Conservation (phyloP, 2,113 vertebrate species). For the Vulpes vulpes region DNA sequence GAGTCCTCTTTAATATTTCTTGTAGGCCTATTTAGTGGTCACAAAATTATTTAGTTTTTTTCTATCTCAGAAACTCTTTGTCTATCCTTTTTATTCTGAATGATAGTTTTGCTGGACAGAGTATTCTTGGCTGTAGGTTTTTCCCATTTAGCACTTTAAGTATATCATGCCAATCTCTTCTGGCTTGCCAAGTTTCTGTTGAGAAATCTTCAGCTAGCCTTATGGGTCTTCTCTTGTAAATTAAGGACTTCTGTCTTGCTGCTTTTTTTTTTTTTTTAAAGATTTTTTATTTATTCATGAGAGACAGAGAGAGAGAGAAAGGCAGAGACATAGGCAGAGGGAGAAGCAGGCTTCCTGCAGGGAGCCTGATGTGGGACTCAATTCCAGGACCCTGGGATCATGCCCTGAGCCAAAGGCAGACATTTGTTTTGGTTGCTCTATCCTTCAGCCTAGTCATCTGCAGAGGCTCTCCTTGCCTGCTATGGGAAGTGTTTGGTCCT, state of each 20-base stretch:
- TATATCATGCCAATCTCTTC: background rate
- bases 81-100: background rate
- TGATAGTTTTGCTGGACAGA: background rate
- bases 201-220: background rate
- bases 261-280: background rate
- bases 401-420: background rate
- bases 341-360: background rate
- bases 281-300: background rate
- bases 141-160: background rate
- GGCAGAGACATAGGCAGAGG: background rate
- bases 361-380: background rate
- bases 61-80: background rate
- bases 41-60: background rate
- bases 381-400: background rate
- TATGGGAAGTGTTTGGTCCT: background rate
- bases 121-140: background rate
- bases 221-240: background rate
- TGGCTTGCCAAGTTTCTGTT: background rate
- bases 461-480: background rate
- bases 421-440: background rate
- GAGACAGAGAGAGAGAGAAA: background rate
- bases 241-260: background rate
- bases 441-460: background rate
- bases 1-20: background rate
- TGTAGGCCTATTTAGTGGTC: background rate